Base-by-base conservation (phyloP, 2,113 vertebrate genomes). In the Xerus inauris region DNA sequence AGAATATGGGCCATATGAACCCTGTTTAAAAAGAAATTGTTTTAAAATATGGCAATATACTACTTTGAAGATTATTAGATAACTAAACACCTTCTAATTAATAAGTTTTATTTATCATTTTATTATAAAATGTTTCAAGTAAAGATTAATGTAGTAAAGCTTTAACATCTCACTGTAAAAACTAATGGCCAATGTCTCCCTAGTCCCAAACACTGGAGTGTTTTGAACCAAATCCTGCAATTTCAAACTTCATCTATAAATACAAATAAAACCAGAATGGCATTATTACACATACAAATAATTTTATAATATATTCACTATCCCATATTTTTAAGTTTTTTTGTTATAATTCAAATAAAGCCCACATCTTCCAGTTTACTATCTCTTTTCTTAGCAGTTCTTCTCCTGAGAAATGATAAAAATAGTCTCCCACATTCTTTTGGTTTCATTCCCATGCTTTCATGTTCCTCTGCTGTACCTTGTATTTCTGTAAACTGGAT, bases 1-100 rank as follows among this genome's bases (percentile, higher is more conserved):
- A 83, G 99, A 96, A 76, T 99, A 99, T 0, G 99, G 98, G 40
- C 99, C 99, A 42, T 98, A 97, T 0, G 98, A 97, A 80, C 89
- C 98, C 99, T 99, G 98, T 45, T 82, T 94, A 96, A 82, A 97
- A 86, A 67, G 38, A 51, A 59, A 7, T 40, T 40, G 51, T 81
- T 77, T 89, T 80, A 96, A 94, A 94, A 90, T 45, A 62, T 0
- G 76, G 32, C 28, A 90, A 11, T 57, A 32, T 12, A 91, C 65
- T 30, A 4, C 40, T 47, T 47, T 26, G 47, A 93, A 88, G 11
- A 71, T 64, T 32, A 87, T 22, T 49, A 95, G 64, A 45, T 38
- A 93, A 51, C 45, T 9, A 57, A 87, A 91, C 13, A 81, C 5
- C 6, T 54, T 88, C 14, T n/a, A 82, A 81, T 13, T 57, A n/a